These are phyloP conservation scores for Pipra filicauda DNA, from an alignment of 2,113 vertebrate genomes.

Conservation along the genomic window DNA sequence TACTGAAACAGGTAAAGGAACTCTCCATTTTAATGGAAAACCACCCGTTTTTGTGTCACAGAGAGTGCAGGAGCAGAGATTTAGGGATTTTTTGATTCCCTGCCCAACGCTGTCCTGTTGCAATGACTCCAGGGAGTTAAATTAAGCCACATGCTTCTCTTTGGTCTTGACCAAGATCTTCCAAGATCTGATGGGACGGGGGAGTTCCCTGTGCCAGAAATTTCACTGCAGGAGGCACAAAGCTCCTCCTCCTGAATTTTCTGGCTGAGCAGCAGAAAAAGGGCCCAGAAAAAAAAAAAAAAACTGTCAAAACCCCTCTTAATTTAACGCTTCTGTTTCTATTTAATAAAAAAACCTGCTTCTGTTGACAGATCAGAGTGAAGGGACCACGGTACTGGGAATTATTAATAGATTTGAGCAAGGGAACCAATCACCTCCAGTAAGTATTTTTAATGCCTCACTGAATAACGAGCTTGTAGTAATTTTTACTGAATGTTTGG, in stretches of 20 bases:
- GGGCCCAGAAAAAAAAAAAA: not conserved
- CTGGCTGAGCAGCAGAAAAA: not conserved
- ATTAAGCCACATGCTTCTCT: not conserved
- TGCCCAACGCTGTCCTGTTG: not conserved
- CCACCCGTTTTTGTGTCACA: not conserved
- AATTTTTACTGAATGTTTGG: not conserved
- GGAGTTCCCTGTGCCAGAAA: not conserved
- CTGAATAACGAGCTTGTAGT: not conserved
- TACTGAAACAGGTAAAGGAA: slow-evolving; percentile 88
- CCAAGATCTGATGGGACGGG: not conserved
- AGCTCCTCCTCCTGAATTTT: not conserved
- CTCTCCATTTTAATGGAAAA: not conserved
- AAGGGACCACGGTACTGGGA: slow-evolving; percentile 99
- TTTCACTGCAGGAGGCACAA: not conserved
- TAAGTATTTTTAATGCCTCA: slow-evolving; percentile 71
- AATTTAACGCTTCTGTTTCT: not conserved
- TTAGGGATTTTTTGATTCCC: not conserved
- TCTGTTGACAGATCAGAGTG: slow-evolving; percentile 86
- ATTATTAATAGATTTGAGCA: slow-evolving; percentile 89
- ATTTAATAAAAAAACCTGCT: slow-evolving; percentile 17
- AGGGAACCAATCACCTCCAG: slow-evolving; percentile 89
- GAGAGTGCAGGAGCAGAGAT: not conserved
- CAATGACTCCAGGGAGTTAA: not conserved
- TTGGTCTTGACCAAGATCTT: not conserved
- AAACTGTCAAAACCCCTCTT: not conserved